These are phyloP conservation scores for Eptatretus atami DNA, from an alignment of 2,797 vertebrate genomes.

Conservation along the genomic window DNA sequence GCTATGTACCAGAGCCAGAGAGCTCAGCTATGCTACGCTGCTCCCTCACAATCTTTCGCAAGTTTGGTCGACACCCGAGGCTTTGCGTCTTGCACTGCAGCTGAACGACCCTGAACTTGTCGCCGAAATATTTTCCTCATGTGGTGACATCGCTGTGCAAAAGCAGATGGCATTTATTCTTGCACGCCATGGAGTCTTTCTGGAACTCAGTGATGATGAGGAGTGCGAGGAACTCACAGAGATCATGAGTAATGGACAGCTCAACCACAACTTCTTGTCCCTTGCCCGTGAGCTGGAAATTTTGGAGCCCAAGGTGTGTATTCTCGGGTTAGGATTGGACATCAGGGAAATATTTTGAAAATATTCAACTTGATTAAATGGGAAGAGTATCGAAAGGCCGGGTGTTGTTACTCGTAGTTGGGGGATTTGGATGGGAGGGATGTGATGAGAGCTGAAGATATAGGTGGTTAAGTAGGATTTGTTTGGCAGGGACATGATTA, in stretches of 20 bases:
- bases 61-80: conserved; percentile 74
- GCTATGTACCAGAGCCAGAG: conserved; percentile 80
- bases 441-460: too few relatives aligned
- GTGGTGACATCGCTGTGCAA: conserved; percentile 86
- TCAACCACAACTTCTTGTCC: conserved; percentile 90
- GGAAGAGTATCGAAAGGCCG: too few relatives aligned
- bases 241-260: conserved; percentile 96
- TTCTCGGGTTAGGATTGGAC: too few relatives aligned
- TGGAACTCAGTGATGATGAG: conserved; percentile 84
- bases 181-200: conserved; percentile 70
- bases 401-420: too few relatives aligned
- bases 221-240: conserved; percentile 88
- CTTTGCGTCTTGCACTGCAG: conserved; percentile 71
- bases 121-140: conserved; percentile 92
- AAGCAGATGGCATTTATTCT: conserved; percentile 98
- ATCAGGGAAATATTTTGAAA: too few relatives aligned
- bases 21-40: conserved; percentile 69
- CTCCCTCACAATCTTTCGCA: conserved; percentile 68
- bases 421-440: too few relatives aligned
- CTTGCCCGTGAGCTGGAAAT: conserved; percentile 90
- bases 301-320: conserved; percentile 72
- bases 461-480: too few relatives aligned
- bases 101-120: conserved; percentile 84
- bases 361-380: too few relatives aligned
- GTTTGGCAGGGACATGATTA: too few relatives aligned